phyloP scores from a whole-genome alignment of 2,888 invertebrate genomes.

The Synanthedon vespiformis region DNA sequence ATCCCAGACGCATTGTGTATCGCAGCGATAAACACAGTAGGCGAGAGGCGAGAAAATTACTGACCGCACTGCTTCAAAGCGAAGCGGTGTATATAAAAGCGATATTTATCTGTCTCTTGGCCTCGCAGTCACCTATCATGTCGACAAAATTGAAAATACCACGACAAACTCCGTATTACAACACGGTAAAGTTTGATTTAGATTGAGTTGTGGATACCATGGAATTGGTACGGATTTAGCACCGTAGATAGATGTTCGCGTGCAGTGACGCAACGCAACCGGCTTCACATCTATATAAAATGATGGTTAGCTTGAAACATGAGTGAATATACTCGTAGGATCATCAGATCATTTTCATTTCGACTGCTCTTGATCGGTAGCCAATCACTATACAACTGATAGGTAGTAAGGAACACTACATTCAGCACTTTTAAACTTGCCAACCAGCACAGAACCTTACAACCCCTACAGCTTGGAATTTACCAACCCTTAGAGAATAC shows the following conservation, averaged over 20 bases:
- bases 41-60: constrained; percentile 20
- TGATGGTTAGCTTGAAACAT: background rate
- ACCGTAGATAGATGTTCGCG: constrained; percentile 31
- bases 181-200: constrained; percentile 13
- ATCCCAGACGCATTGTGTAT: constrained; percentile 7
- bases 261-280: constrained; percentile 38
- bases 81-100: constrained; percentile 19
- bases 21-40: constrained; percentile 3
- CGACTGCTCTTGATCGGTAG: no score
- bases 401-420: no score
- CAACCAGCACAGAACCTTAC: no score
- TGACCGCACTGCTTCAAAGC: constrained; percentile 41
- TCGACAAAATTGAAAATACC: constrained; percentile 15
- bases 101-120: constrained; percentile 51
- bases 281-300: constrained; percentile 11
- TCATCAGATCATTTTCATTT: no score
- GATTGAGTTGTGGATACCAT: constrained; percentile 3
- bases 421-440: no score
- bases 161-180: constrained; percentile 2
- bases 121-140: constrained; percentile 42
- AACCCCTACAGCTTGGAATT: no score
- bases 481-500: no score
- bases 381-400: no score
- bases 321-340: no score
- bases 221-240: constrained; percentile 15